Conservation (phyloP, 1,140 invertebrate genomes). For the Ostrea denselamellosa region DNA sequence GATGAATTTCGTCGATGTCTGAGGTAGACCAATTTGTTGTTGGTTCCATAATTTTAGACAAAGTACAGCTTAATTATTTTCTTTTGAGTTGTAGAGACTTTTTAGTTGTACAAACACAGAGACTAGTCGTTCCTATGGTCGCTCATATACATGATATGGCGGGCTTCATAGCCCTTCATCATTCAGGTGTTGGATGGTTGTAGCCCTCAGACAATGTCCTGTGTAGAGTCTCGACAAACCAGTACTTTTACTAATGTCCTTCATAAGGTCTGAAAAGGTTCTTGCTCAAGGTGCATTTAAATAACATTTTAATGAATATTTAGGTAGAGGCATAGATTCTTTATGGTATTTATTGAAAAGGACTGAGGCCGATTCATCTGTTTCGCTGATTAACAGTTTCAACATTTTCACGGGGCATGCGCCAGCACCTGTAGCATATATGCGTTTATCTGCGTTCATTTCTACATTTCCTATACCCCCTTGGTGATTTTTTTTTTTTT, state of each 20-base stretch:
- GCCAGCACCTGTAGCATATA: slow-evolving; percentile 21
- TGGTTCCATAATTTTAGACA: too few relatives aligned
- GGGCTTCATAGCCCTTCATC: slow-evolving; percentile 42
- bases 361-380: not conserved
- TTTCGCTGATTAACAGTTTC: slow-evolving; percentile 32
- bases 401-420: slow-evolving; percentile 48
- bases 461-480: too few relatives aligned
- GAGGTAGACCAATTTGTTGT: too few relatives aligned
- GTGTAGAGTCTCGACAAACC: not conserved
- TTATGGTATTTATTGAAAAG: slow-evolving; percentile 49
- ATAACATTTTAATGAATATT: not conserved
- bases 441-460: slow-evolving; percentile 28
- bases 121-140: slow-evolving; percentile 31
- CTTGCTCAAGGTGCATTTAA: too few relatives aligned
- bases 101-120: slow-evolving; percentile 13
- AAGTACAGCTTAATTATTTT: too few relatives aligned
- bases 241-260: too few relatives aligned
- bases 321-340: not conserved
- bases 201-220: slow-evolving; percentile 40
- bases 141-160: slow-evolving; percentile 48
- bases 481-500: too few relatives aligned
- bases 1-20: too few relatives aligned
- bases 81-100: slow-evolving; percentile 15
- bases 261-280: too few relatives aligned
- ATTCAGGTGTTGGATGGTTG: slow-evolving; percentile 44